These are phyloP conservation scores for Pseudomyrmex cubaensis DNA, from an alignment of 1,140 invertebrate species.

Conservation along the genomic window DNA sequence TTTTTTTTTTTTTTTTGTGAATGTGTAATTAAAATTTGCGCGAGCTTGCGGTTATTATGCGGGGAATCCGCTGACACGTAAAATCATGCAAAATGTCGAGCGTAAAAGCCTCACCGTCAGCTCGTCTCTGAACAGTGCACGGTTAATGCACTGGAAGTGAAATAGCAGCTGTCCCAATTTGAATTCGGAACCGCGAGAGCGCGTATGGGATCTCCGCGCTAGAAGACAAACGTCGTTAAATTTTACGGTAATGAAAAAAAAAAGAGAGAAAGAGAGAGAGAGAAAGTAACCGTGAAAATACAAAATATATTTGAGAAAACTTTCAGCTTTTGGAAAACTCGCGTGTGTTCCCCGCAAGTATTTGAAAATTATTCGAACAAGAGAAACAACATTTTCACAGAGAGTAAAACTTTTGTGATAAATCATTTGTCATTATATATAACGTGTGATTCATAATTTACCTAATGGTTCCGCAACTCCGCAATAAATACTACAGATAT, in stretches of 20 bases:
- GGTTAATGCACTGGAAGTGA: conserved; percentile 80
- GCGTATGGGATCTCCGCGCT: neutral
- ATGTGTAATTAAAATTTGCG: conserved; percentile 80
- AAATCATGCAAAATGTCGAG: conserved; percentile 81
- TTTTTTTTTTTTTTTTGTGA: conserved; percentile 34
- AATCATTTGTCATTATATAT: too few relatives aligned
- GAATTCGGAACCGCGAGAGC: conserved; percentile 59
- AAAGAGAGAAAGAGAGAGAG: too few relatives aligned
- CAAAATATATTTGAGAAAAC: neutral
- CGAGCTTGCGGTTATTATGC: conserved; percentile 78
- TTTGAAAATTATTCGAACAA: neutral
- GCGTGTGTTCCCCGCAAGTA: neutral
- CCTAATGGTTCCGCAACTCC: too few relatives aligned
- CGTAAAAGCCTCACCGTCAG: conserved; percentile 77
- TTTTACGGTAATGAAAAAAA: conserved; percentile 22
- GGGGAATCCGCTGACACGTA: conserved; percentile 78
- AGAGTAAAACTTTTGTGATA: too few relatives aligned
- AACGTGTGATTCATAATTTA: too few relatives aligned
- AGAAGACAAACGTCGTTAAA: conserved; percentile 38
- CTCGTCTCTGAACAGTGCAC: conserved; percentile 75
- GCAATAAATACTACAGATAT: too few relatives aligned
- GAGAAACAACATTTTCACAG: too few relatives aligned
- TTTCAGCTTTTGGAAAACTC: neutral
- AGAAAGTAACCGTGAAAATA: too few relatives aligned
- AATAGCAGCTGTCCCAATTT: conserved; percentile 80